Conservation (phyloP, 2,113 vertebrate species). For the Amphiprion ocellaris region DNA sequence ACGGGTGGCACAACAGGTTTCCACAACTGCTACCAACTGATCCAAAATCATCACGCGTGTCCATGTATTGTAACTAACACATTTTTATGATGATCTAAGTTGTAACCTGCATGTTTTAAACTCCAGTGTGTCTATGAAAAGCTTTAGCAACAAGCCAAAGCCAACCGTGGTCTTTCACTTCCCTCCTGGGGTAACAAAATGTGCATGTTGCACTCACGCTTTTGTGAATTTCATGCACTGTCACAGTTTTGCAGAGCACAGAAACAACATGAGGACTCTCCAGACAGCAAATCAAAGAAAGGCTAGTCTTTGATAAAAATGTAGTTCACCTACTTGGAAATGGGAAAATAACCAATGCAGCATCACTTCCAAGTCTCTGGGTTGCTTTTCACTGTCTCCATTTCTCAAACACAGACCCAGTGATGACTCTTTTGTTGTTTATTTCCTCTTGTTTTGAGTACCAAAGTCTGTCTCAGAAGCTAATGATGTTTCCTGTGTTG, state of each 20-base stretch:
- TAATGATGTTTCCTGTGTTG: neutral
- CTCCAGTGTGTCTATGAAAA: neutral
- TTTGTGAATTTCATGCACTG: conserved; percentile 32
- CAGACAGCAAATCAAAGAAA: conserved; percentile 35
- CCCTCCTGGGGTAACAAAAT: conserved; percentile 27
- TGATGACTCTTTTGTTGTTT: neutral
- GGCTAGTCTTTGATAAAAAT: conserved; percentile 56
- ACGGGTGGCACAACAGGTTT: conserved; percentile 24
- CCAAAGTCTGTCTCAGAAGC: neutral
- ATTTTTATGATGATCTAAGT: conserved; percentile 11
- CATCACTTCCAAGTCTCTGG: conserved; percentile 18
- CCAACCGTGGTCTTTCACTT: neutral
- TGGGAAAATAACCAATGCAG: conserved; percentile 29
- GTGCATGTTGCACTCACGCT: conserved; percentile 24
- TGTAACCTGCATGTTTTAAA: conserved; percentile 19
- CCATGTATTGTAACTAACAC: conserved; percentile 7
- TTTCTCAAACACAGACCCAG: conserved; percentile 17
- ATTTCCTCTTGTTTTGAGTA: conserved; percentile 6
- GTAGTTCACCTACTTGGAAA: conserved; percentile 50
- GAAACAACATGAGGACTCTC: conserved; percentile 44
- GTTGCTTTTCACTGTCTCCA: conserved; percentile 18
- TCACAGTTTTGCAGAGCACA: conserved; percentile 1
- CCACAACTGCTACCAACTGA: conserved; percentile 21
- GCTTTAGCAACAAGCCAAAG: conserved; percentile 8
- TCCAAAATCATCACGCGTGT: conserved; percentile 27